A percentile compares a stretch with the other conserved stretches of the same genome.
Conservation (phyloP, 1,140 invertebrate species). For the Dysdera silvatica region DNA sequence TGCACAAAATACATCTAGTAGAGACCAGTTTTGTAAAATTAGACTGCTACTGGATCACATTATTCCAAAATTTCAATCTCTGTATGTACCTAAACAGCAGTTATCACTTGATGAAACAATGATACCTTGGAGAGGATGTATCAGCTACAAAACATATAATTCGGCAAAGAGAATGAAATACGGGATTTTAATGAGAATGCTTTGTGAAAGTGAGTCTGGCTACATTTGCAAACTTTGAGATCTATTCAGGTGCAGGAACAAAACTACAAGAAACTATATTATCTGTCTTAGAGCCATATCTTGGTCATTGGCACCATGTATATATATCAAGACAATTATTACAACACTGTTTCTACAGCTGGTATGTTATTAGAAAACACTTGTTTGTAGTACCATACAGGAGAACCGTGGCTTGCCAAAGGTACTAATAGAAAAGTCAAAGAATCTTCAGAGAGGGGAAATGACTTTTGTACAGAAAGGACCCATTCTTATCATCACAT, state of each 20-base stretch:
- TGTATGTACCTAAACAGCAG: too few relatives aligned
- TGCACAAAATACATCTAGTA: too few relatives aligned
- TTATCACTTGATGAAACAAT: too few relatives aligned
- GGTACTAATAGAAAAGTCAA: background rate
- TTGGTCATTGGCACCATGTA: background rate
- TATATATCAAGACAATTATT: background rate
- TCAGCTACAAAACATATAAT: too few relatives aligned
- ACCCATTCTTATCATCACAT: background rate
- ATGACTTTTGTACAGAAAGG: background rate
- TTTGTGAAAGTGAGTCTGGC: slow-evolving; percentile 1
- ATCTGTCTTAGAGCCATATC: background rate
- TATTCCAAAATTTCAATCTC: too few relatives aligned
- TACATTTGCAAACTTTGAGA: slow-evolving; percentile 1
- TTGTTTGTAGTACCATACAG: background rate
- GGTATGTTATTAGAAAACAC: background rate
- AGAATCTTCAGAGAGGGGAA: background rate
- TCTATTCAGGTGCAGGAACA: background rate
- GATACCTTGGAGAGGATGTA: too few relatives aligned
- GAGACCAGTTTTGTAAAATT: too few relatives aligned
- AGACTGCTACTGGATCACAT: too few relatives aligned
- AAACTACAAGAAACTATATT: background rate
- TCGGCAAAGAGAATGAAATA: too few relatives aligned
- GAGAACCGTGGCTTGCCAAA: background rate
- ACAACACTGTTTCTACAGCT: background rate
- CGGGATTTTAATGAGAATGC: slow-evolving; percentile 1